Conservation (phyloP, 2,888 invertebrate genomes). For the Callimorpha dominula region DNA sequence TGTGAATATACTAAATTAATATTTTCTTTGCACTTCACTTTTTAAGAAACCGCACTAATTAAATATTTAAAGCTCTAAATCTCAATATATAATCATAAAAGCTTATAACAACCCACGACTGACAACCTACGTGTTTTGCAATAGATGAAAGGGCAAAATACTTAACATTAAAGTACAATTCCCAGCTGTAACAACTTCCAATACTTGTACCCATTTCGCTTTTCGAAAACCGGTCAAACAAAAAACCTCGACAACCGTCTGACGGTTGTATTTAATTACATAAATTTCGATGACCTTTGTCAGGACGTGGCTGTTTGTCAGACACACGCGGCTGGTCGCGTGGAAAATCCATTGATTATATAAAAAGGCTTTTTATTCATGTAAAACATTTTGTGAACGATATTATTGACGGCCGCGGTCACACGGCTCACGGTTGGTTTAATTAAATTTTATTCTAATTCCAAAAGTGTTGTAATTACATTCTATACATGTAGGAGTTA, state of each 20-base stretch:
- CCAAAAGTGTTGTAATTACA: constrained; percentile 11
- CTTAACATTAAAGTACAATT: not conserved
- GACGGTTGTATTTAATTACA: constrained; percentile 66
- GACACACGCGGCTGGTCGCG: constrained; percentile 58
- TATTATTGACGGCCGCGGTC: constrained; percentile 51
- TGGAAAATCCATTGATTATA: constrained; percentile 66
- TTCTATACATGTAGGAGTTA: not conserved
- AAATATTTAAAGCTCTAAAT: too few relatives aligned
- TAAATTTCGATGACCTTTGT: constrained; percentile 59
- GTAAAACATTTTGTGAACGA: constrained; percentile 58
- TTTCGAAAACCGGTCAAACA: constrained; percentile 44
- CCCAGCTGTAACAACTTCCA: not conserved
- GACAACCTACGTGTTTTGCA: too few relatives aligned
- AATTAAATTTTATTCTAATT: constrained; percentile 45
- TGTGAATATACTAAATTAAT: too few relatives aligned
- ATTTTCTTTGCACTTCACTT: too few relatives aligned
- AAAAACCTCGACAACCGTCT: constrained; percentile 50
- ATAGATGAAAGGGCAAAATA: not conserved
- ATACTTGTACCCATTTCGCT: not conserved
- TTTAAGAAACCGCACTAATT: too few relatives aligned
- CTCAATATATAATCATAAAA: too few relatives aligned
- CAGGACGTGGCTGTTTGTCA: constrained; percentile 44
- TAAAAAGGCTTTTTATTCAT: constrained; percentile 58
- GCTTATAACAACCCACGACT: not conserved
- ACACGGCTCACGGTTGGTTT: constrained; percentile 40